phyloP scores from a whole-genome alignment of 2,888 invertebrate species.

The Limnephilus rhombicus region DNA sequence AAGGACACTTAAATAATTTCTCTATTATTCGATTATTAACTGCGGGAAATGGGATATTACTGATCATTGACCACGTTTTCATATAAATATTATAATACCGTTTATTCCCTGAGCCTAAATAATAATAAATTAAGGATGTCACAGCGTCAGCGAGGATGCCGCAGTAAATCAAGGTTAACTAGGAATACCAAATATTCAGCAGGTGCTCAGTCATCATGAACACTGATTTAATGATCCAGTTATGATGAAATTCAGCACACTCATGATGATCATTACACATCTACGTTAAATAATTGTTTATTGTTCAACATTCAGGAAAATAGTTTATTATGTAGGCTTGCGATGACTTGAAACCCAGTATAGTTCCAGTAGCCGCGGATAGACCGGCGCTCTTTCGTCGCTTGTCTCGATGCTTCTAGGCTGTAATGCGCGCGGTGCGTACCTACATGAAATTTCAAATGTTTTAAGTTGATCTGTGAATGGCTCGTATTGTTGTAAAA shows the following conservation, averaged over 20 bases:
- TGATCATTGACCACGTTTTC: too few species aligned
- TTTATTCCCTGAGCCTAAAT: background rate
- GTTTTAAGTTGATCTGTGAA: too few species aligned
- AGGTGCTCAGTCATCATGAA: background rate
- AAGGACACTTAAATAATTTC: background rate
- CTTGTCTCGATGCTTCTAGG: too few species aligned
- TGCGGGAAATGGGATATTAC: background rate
- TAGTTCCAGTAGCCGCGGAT: too few species aligned
- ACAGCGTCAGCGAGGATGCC: background rate
- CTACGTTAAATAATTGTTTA: background rate
- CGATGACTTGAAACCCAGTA: too few species aligned
- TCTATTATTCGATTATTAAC: background rate
- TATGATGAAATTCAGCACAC: background rate
- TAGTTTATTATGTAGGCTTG: background rate
- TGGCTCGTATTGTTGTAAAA: too few species aligned
- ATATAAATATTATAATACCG: background rate
- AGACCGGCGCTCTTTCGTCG: too few species aligned
- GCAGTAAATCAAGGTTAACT: conserved; percentile 26
- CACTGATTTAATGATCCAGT: conserved; percentile 5
- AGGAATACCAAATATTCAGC: background rate
- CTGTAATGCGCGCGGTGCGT: too few species aligned
- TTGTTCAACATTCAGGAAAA: background rate
- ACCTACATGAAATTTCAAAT: too few species aligned
- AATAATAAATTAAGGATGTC: background rate
- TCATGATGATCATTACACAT: background rate